These are phyloP conservation scores for Camponotus floridanus DNA, from an alignment of 1,140 invertebrate genomes.

Conservation along the genomic window DNA sequence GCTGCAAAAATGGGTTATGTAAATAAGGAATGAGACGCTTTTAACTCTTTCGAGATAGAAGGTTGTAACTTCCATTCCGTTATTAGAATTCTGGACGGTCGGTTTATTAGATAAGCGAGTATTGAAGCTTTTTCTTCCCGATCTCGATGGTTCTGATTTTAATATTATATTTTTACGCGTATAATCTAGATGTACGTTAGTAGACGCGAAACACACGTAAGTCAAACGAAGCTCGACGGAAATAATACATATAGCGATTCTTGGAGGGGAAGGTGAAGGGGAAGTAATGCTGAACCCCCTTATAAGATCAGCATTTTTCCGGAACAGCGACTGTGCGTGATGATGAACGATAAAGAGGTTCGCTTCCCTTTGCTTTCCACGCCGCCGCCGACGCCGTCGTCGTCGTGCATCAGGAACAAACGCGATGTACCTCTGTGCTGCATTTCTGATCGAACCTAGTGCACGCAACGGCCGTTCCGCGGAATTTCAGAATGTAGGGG, in stretches of 20 bases:
- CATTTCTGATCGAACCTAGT: slow-evolving; percentile 35
- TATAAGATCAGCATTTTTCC: slow-evolving; percentile 47
- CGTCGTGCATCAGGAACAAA: slow-evolving; percentile 33
- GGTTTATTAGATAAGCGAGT: not conserved
- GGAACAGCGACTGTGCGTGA: slow-evolving; percentile 52
- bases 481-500: slow-evolving; percentile 18
- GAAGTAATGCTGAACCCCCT: slow-evolving; percentile 5
- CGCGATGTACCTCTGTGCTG: slow-evolving; percentile 29
- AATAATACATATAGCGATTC: not conserved
- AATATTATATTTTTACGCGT: not conserved
- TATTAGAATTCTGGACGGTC: slow-evolving; percentile 30
- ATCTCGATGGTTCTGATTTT: not conserved
- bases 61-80: slow-evolving; percentile 15
- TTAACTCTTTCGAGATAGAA: slow-evolving; percentile 33
- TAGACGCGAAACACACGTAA: not conserved
- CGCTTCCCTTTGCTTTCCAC: slow-evolving; percentile 3
- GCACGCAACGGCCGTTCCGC: slow-evolving; percentile 43
- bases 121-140: slow-evolving; percentile 6
- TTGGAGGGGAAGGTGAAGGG: not conserved
- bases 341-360: slow-evolving; percentile 44
- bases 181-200: not conserved
- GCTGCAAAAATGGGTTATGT: slow-evolving; percentile 49
- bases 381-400: not conserved
- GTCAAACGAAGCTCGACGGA: not conserved
- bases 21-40: slow-evolving; percentile 55